These are phyloP conservation scores for Amblyornis subalaris DNA, from an alignment of 2,113 vertebrate genomes.

Conservation along the genomic window DNA sequence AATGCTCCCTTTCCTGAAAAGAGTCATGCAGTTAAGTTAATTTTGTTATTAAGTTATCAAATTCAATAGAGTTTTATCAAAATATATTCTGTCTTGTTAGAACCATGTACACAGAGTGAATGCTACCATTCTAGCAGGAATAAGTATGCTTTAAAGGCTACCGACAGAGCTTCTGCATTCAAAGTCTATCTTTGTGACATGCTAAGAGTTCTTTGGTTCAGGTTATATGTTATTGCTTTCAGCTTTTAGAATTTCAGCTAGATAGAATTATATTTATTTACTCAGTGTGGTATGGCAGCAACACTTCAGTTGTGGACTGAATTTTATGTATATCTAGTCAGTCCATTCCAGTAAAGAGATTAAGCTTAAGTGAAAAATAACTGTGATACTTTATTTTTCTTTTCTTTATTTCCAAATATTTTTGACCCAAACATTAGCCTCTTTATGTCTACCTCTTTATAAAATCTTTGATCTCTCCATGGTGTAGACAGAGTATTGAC, in stretches of 20 bases:
- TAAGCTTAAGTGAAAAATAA: not conserved
- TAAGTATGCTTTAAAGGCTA: not conserved
- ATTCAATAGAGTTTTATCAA: not conserved
- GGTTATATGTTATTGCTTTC: not conserved
- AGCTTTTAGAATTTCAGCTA: not conserved
- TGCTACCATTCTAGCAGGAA: not conserved
- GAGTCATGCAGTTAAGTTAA: not conserved
- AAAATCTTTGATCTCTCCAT: constrained; percentile 32
- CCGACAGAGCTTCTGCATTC: not conserved
- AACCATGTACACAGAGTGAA: not conserved
- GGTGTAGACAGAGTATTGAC: not conserved
- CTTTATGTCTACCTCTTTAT: not conserved
- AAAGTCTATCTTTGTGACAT: not conserved
- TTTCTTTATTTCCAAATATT: constrained; percentile 19
- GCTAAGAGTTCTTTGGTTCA: not conserved
- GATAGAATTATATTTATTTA: not conserved
- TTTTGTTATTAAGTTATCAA: not conserved
- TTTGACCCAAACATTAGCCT: not conserved
- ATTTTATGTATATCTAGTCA: not conserved
- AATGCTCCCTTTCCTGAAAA: not conserved
- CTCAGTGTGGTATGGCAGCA: not conserved
- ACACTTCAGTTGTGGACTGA: not conserved
- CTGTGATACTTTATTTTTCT: not conserved
- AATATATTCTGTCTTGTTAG: not conserved
- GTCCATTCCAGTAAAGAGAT: not conserved